Evolutionary conservation across 2,888 invertebrate species (phyloP), one percentile per base, ranked within the genome.

Genomic region (Coenonympha glycerion): DNA sequence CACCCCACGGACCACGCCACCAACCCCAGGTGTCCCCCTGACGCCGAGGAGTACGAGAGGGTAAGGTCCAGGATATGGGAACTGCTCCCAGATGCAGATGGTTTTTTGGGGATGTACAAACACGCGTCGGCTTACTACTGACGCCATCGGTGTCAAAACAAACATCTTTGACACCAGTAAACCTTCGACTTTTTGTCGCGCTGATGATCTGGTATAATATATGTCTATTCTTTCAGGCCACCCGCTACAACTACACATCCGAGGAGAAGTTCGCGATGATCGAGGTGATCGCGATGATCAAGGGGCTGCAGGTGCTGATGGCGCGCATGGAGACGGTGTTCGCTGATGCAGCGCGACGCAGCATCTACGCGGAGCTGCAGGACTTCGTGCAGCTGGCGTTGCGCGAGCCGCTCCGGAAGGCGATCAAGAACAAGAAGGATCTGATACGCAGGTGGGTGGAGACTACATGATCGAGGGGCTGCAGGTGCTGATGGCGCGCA

Each of bases 231-330:
- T 33, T 33, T 2, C 72, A 94, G 93, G 97, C 98, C 0, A 98
- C 98, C 0, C 91, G 98, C 6, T 99, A 99, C 86, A 99, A 99
- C 84, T 99, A 99, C 77, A 95, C 94, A 0, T 94, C 95, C 1
- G 97, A 97, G 67, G 99, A 99, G 83, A 99, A 99, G 74, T 96
- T 97, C 83, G 98, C 98, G 0, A 87, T 99, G 64, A 98, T 99
- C 57, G 98, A 99, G 86, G 96, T 98, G 13, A 98, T 99, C 62
- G 98, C 98, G 0, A 99, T 99, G 98, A 98, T 99, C 65, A 99
- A 99, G 79, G 98, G 98, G 0, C 89, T 99, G 3, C 99, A 99
- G 79, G 96, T 96, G 18, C 87, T 98, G 46, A 96, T 99, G 95
- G 95, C 97, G 1, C 90, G 97, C 31, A 98, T 99, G 93, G 99